Evolutionary conservation across 1,140 invertebrate species (phyloP), one percentile per base, ranked within the genome.

Genomic region (Anoplophora glabripennis): DNA sequence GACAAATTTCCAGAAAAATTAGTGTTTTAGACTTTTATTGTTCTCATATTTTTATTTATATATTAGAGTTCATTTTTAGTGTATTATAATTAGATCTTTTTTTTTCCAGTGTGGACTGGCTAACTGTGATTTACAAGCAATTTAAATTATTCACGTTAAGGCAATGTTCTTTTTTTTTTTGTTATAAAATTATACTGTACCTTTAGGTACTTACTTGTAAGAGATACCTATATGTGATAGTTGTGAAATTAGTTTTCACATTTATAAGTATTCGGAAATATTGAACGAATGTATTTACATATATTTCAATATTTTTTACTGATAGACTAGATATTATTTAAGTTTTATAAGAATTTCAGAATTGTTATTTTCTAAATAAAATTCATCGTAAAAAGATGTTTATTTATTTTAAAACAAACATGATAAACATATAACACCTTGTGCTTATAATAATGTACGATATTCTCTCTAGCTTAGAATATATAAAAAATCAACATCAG

Each of bases 401-500:
- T 51, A 51, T 51, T 51, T 51, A 9, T 41, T 15, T 41, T 41
- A 41, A 28, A 41, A 41, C 38, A 41, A 41, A 41, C 34, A 51
- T 28, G 33, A 51, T 33, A 51, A 51, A 51, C 48, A 51, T 34
- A 51, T 51, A 34, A 51, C 48, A 51, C 35, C 9, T 51, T 51
- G 48, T 51, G 48, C 48, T 14, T 18, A 11, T n/a, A 7, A 37
- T 37, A 41, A 28, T 28, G 28, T 21, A 46, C 44, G 28, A 46
- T 46, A 21, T 21, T 51, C 28, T 37, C 48, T 51, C 28, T 51
- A 51, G 48, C 33, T 28, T 28, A 51, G 35, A 15, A 35, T 51
- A 51, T 51, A 51, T 51, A 14, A 51, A 51, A 51, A 51, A 51
- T 36, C 48, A 51, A 51, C 48, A 51, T 51, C 35, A n/a, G 48